A percentile compares a stretch with the other conserved stretches of the same genome.
phyloP scores from a whole-genome alignment of 2,113 vertebrate species.

The Herpailurus yagouaroundi region DNA sequence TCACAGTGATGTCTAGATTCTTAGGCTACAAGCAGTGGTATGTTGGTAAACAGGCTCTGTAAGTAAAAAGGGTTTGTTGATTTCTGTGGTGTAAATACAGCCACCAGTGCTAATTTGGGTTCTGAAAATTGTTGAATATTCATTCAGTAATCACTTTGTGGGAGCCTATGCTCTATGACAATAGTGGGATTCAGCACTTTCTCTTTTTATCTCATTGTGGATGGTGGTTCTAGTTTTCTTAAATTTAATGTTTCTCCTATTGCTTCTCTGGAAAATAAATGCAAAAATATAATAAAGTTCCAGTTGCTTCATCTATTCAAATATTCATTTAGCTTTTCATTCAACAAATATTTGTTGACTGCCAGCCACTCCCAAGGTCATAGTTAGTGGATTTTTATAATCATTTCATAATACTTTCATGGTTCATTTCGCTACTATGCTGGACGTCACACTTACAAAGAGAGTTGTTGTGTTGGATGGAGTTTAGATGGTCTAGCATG shows the following conservation, averaged over 20 bases:
- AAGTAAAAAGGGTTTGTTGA: background rate
- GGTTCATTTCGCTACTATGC: background rate
- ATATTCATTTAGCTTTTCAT: conserved; percentile 30
- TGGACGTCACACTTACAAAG: background rate
- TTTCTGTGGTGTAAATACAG: background rate
- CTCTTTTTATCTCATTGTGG: background rate
- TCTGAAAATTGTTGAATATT: background rate
- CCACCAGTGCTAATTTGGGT: background rate
- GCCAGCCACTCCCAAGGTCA: background rate
- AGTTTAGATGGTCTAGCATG: background rate
- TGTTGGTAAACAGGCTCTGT: background rate
- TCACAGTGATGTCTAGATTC: conserved; percentile 28
- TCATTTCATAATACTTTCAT: background rate
- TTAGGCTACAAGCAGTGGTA: background rate
- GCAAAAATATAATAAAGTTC: background rate
- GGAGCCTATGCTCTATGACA: background rate
- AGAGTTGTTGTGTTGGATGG: background rate
- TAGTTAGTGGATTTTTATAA: background rate
- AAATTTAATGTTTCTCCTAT: background rate
- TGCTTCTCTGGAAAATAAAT: conserved; percentile 29
- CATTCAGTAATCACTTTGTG: background rate
- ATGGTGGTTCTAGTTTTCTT: background rate
- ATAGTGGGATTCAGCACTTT: background rate
- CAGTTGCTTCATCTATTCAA: background rate
- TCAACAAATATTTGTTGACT: background rate